These are phyloP conservation scores for Pagrus major DNA, from an alignment of 2,113 vertebrate genomes.

Conservation along the genomic window DNA sequence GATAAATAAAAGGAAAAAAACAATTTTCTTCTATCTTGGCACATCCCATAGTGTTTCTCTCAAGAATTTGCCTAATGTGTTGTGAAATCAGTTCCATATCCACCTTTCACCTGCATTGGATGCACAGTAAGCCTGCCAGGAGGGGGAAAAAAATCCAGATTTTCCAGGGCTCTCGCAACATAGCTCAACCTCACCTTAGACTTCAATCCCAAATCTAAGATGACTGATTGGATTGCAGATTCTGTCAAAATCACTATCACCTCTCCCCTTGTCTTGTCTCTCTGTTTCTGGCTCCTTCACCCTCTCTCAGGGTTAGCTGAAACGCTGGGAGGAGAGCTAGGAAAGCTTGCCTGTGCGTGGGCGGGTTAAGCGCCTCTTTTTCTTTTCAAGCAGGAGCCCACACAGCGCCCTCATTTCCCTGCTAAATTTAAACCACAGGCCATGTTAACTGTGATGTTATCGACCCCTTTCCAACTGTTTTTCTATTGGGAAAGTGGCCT, in stretches of 20 bases:
- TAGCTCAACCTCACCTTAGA: slow-evolving; percentile 33
- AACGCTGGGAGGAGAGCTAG: slow-evolving; percentile 60
- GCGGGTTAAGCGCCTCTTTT: slow-evolving; percentile 74
- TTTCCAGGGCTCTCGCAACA: slow-evolving; percentile 25
- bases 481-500: slow-evolving; percentile 55
- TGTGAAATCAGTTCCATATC: slow-evolving; percentile 60
- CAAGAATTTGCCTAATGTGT: slow-evolving; percentile 56
- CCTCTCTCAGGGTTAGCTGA: slow-evolving; percentile 63
- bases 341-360: slow-evolving; percentile 69
- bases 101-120: slow-evolving; percentile 60
- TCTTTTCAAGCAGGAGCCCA: slow-evolving; percentile 78
- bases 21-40: slow-evolving; percentile 44
- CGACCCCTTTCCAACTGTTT: slow-evolving; percentile 61
- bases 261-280: slow-evolving; percentile 48
- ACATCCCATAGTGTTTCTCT: slow-evolving; percentile 36
- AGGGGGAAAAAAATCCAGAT: slow-evolving; percentile 36
- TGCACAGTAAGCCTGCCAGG: slow-evolving; percentile 41
- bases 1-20: slow-evolving; percentile 52
- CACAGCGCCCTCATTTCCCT: slow-evolving; percentile 80
- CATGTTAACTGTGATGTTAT: slow-evolving; percentile 71
- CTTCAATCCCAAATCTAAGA: slow-evolving; percentile 46
- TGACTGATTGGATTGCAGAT: slow-evolving; percentile 61
- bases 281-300: slow-evolving; percentile 45
- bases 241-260: slow-evolving; percentile 54
- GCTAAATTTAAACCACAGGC: slow-evolving; percentile 83